These are phyloP conservation scores for Eupithecia abbreviata DNA, from an alignment of 2,888 invertebrate genomes.

Conservation along the genomic window DNA sequence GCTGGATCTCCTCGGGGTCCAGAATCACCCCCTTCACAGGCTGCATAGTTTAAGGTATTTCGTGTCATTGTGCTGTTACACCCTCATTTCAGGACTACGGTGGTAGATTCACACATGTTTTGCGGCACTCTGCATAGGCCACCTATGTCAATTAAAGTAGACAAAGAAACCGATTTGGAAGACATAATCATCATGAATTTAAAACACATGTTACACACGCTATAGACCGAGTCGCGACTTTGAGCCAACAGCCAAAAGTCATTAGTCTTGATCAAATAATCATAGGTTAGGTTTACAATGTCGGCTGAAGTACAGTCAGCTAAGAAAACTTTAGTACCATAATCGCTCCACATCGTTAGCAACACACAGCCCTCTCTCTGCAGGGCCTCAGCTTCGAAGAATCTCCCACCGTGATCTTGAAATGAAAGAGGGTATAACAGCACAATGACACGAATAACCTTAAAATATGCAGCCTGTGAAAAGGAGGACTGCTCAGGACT, in stretches of 20 bases:
- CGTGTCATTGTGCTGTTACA: too few relatives aligned
- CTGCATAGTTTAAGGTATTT: too few relatives aligned
- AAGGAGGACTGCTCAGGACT: too few relatives aligned
- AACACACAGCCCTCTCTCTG: not conserved
- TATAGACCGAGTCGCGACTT: not conserved
- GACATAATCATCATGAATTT: not conserved
- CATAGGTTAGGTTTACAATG: conserved; percentile 7
- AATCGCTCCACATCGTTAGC: not conserved
- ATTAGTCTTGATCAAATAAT: conserved; percentile 9
- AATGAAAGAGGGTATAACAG: too few relatives aligned
- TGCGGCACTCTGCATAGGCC: too few relatives aligned
- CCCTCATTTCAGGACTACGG: too few relatives aligned
- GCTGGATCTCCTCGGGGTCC: too few relatives aligned
- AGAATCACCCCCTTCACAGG: too few relatives aligned
- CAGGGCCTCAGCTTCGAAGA: not conserved
- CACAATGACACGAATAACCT: too few relatives aligned
- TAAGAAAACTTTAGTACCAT: not conserved
- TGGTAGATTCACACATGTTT: too few relatives aligned
- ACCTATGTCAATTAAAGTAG: not conserved
- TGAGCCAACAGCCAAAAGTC: conserved; percentile 4
- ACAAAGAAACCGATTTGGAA: not conserved
- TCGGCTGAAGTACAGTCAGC: not conserved
- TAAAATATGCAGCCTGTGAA: too few relatives aligned
- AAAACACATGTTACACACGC: not conserved
- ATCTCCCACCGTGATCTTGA: not conserved